These are phyloP conservation scores for Octonoba sinensis DNA, from an alignment of 2,888 invertebrate genomes.

Conservation along the genomic window DNA sequence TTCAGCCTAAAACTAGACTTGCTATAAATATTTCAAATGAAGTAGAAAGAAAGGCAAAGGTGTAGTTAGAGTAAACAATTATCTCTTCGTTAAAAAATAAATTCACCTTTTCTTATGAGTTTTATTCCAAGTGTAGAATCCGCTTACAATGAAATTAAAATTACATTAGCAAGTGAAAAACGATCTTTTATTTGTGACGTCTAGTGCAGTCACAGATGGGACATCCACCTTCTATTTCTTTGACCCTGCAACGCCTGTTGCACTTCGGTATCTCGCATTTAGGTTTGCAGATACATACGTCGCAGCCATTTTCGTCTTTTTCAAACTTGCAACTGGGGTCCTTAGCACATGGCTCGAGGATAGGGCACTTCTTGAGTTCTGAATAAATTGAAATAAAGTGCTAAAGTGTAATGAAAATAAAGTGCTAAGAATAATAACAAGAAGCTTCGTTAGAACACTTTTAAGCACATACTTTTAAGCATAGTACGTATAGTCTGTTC, in stretches of 20 bases:
- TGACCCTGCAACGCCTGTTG: constrained; percentile 21
- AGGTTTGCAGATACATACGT: constrained; percentile 20
- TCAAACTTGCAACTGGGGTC: constrained; percentile 2
- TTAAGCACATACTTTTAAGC: too few species aligned
- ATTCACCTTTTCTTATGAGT: too few species aligned
- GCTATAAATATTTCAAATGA: too few species aligned
- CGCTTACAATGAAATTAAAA: too few species aligned
- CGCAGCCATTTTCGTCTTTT: constrained; percentile 24
- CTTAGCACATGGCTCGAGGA: neutral
- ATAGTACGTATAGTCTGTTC: too few species aligned
- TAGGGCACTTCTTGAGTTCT: constrained; percentile 23
- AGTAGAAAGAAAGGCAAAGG: too few species aligned
- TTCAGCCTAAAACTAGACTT: too few species aligned
- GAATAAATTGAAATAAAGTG: neutral
- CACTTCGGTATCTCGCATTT: constrained; percentile 33
- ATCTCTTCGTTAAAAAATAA: too few species aligned
- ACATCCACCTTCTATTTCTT: constrained; percentile 17
- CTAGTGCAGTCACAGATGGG: constrained; percentile 30
- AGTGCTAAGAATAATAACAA: neutral
- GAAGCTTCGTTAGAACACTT: neutral
- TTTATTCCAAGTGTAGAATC: too few species aligned
- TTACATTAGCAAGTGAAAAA: too few species aligned
- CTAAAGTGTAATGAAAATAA: neutral
- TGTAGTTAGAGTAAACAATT: too few species aligned
- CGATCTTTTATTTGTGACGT: neutral